These are phyloP conservation scores for Platorchestia sp. DNA, from an alignment of 1,140 invertebrate genomes.

Conservation along the genomic window DNA sequence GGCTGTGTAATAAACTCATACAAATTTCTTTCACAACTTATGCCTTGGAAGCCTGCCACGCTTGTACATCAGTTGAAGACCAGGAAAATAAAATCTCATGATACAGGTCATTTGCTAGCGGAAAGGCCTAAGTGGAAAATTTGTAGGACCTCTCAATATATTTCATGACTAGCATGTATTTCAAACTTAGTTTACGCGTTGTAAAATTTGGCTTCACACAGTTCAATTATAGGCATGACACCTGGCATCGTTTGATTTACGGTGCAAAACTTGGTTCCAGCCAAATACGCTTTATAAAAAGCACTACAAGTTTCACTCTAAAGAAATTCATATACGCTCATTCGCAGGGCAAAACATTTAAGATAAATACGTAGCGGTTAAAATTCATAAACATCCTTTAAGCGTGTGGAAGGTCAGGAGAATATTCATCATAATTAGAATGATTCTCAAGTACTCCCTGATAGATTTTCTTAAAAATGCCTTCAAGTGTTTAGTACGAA, in stretches of 20 bases:
- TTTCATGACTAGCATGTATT: not conserved
- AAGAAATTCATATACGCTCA: not conserved
- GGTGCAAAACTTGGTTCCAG: not conserved
- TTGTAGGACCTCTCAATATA: not conserved
- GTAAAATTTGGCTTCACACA: not conserved
- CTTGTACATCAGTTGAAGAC: not conserved
- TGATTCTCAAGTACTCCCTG: not conserved
- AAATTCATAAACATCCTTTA: not conserved
- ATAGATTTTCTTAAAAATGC: not conserved
- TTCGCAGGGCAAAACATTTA: not conserved
- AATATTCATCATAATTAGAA: not conserved
- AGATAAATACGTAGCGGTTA: too few species aligned
- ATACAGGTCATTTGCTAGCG: not conserved
- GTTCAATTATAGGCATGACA: not conserved
- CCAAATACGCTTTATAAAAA: not conserved
- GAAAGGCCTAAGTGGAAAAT: not conserved
- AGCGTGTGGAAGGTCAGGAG: not conserved
- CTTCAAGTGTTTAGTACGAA: not conserved
- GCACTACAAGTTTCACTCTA: too few species aligned
- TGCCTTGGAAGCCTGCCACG: not conserved
- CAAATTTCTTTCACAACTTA: not conserved
- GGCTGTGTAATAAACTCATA: not conserved
- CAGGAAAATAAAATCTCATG: not conserved
- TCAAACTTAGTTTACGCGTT: not conserved
- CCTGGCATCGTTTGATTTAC: not conserved